Base-by-base conservation (phyloP, 2,888 invertebrate species). In the Tribolium freemani region DNA sequence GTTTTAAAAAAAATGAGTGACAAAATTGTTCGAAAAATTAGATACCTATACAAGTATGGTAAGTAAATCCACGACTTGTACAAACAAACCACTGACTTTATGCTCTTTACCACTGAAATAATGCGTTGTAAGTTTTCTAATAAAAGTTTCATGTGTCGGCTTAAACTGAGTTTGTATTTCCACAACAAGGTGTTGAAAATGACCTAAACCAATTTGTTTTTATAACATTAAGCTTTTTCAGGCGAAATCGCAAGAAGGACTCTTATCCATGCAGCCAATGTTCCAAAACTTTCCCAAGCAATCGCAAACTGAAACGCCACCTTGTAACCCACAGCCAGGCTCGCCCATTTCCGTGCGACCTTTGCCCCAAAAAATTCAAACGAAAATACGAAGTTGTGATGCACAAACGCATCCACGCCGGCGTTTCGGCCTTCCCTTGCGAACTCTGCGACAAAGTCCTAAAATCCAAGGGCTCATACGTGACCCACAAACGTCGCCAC, bases 391-490 rank as follows among this genome's bases (percentile, higher is more conserved):
- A 75, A 56, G 53, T 81, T 3, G 61, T 64, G 4, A 69, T 71
- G 4, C 82, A 82, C 53, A 70, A 70, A 8, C 76, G 71, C 38
- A 61, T 74, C 20, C 78, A 80, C 48, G 73, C 71, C 5, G 67
- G 46, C 2, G 16, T 38, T 10, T 5, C 9, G 0, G 67, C 70
- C 5, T 80, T 76, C 70, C 73, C 80, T 58, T 91, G 91, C 76
- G 86, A 89, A 0, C 84, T 89, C 1, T 91, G 91, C 73, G 88
- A 89, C 0, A 89, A 90, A 75, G 89, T 88, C 63, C 88, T 91
- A 74, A 72, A 76, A 57, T 77, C 81, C 0, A 80, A 81, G 61
- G 80, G 81, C 6, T 78, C 81, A 3, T 75, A 77, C 66, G 89
- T 88, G 51, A 87, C 89, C 0, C 90, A 90, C 75, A 87, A 88